Evolutionary conservation across 2,888 invertebrate genomes (phyloP), one percentile per base, ranked within the genome.

Genomic region (Patella caerulea): DNA sequence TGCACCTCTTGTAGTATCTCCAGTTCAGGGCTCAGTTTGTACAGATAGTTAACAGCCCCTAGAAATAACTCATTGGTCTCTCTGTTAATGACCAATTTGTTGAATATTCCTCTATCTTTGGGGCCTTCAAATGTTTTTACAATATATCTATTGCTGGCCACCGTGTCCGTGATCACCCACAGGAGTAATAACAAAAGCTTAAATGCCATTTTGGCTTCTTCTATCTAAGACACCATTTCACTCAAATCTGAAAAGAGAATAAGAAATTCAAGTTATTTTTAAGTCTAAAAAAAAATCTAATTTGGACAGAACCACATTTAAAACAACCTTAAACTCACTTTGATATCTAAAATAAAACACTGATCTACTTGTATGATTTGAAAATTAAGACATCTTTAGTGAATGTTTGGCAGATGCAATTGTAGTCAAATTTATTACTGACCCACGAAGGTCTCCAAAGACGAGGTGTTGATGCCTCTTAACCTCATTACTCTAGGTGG

Each of bases 11-110:
- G 95, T 76, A 95, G 95, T 83, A 95, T 93, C 84, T 95, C 95
- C 87, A 98, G 93, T 89, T 97, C 96, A 72, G 96, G 95, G 69
- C 96, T 96, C 75, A 98, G 94, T 92, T 98, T 98, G 92, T 96
- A 98, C 83, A 98, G 94, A 81, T 95, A 94, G 93, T 98, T 98
- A 83, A 97, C 96, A 78, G 96, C 98, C 83, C 98, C 98, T 82
- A 98, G 94, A 93, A 94, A 95, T 19, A 95, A 96, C 83, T 96
- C 94, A 71, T 77, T 76, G 5, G 75, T 78, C 24, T 79, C 75
- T n/a, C 55, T 77, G 73, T 81, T 78, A 29, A 72, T 70, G 17
- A 75, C 70, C 71, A 81, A 72, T 72, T 79, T 78, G 71, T 75
- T 77, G 69, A 81, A 81, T 24, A 65, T 65, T 65, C 65, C 65